Percentiles rank a stretch among this genome's conserved stretches.
Evolutionary conservation across 2,888 invertebrate genomes (phyloP).

Genomic region (Rhyacophila evoluta): DNA sequence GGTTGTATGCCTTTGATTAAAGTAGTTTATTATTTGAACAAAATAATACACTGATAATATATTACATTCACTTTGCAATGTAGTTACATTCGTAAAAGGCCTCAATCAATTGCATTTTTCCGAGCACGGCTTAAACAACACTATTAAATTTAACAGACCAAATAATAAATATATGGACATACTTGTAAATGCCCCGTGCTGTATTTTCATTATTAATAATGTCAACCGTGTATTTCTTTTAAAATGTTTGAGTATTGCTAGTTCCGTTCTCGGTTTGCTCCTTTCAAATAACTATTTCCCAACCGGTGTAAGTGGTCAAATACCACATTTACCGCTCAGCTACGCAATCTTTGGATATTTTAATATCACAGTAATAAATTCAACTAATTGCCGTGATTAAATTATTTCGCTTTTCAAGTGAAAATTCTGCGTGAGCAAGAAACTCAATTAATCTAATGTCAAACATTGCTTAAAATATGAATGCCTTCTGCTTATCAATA

Average conservation of each 20-base stretch:
- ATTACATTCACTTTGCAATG: constrained; percentile 6
- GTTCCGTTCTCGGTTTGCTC: neutral
- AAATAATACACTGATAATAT: neutral
- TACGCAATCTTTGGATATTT: constrained; percentile 8
- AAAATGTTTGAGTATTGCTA: neutral
- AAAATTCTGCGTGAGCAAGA: neutral
- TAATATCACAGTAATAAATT: neutral
- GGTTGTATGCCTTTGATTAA: neutral
- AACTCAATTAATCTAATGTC: neutral
- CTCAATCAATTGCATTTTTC: constrained; percentile 7
- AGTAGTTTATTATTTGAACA: constrained; percentile 3
- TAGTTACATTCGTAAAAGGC: neutral
- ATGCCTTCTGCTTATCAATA: no score
- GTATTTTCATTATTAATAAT: constrained; percentile 4
- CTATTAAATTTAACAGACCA: constrained; percentile 1
- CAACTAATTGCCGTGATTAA: neutral
- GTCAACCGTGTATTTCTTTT: constrained; percentile 13
- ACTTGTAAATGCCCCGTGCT: neutral
- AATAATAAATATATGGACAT: neutral
- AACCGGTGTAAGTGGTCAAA: neutral
- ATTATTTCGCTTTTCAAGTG: neutral
- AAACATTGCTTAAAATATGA: no score
- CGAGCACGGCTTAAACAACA: neutral
- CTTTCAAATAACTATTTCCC: constrained; percentile 22
- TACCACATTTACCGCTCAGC: neutral